These are phyloP conservation scores for Desmodus rotundus DNA, from an alignment of 2,113 vertebrate species.

Conservation along the genomic window DNA sequence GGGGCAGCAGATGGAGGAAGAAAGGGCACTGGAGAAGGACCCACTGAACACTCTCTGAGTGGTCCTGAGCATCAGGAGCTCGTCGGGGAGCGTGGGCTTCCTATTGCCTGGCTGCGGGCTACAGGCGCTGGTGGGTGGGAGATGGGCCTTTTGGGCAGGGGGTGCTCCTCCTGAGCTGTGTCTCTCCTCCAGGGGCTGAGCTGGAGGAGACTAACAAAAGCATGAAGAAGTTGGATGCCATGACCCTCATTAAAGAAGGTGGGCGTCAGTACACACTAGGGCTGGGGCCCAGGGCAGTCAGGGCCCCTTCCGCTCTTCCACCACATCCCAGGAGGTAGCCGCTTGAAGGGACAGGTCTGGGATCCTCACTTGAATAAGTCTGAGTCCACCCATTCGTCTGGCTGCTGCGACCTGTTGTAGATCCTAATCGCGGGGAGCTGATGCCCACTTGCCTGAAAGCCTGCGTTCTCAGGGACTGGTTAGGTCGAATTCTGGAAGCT, in stretches of 20 bases:
- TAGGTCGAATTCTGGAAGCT: not conserved
- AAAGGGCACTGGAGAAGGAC: not conserved
- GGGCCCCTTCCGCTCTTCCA: not conserved
- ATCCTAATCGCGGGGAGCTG: not conserved
- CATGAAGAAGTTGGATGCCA: constrained; percentile 89
- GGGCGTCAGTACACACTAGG: constrained; percentile 53
- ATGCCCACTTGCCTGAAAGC: not conserved
- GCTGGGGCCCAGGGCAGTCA: not conserved
- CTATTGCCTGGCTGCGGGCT: not conserved
- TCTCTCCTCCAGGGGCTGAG: constrained; percentile 81
- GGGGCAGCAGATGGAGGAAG: not conserved
- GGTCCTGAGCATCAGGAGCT: not conserved
- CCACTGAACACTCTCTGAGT: not conserved
- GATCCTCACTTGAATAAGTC: not conserved
- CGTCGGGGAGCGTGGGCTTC: not conserved
- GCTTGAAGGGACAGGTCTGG: not conserved
- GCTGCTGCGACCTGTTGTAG: not conserved
- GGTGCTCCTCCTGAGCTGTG: constrained; percentile 38
- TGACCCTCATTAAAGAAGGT: constrained; percentile 96
- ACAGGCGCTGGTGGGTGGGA: not conserved
- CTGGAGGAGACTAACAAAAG: constrained; percentile 89
- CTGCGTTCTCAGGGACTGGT: not conserved
- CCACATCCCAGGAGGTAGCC: not conserved
- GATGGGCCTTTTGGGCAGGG: not conserved
- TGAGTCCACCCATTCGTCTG: not conserved